Percentiles rank a stretch among this genome's conserved stretches.
These are phyloP conservation scores for Gastracanthus pulcherrimus DNA, from an alignment of 2,888 invertebrate genomes.

Conservation along the genomic window DNA sequence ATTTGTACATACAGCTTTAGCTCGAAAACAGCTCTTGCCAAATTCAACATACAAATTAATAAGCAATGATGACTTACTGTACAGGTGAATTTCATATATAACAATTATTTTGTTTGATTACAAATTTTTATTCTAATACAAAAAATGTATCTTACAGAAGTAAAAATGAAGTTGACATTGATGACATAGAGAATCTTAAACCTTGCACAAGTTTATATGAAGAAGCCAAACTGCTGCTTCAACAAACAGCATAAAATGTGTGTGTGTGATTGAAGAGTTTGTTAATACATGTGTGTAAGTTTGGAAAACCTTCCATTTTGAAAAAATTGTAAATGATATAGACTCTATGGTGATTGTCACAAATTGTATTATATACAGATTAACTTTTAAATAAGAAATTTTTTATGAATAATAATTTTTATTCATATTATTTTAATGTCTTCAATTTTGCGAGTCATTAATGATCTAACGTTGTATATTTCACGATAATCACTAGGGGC, in stretches of 20 bases:
- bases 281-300: constrained; percentile 51
- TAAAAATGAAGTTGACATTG: constrained; percentile 70
- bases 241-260: constrained; percentile 72
- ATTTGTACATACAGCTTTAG: constrained; percentile 72
- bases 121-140: constrained; percentile 15
- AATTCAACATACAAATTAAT: constrained; percentile 65
- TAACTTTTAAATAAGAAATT: constrained; percentile 30
- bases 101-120: constrained; percentile 6
- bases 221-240: constrained; percentile 79
- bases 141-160: constrained; percentile 64
- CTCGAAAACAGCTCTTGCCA: constrained; percentile 65
- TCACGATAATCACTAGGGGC: constrained; percentile 76
- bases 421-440: neutral
- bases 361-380: constrained; percentile 36
- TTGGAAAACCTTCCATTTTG: constrained; percentile 13
- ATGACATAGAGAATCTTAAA: constrained; percentile 69
- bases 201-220: constrained; percentile 79
- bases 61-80: constrained; percentile 68
- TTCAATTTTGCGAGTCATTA: neutral
- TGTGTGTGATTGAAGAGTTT: constrained; percentile 21
- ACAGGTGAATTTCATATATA: constrained; percentile 64
- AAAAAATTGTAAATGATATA: constrained; percentile 19
- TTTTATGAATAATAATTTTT: constrained; percentile 27
- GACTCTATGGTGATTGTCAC: constrained; percentile 4
- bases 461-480: constrained; percentile 40